Conservation (phyloP, 2,113 vertebrate species). For the Tyrannus savana region DNA sequence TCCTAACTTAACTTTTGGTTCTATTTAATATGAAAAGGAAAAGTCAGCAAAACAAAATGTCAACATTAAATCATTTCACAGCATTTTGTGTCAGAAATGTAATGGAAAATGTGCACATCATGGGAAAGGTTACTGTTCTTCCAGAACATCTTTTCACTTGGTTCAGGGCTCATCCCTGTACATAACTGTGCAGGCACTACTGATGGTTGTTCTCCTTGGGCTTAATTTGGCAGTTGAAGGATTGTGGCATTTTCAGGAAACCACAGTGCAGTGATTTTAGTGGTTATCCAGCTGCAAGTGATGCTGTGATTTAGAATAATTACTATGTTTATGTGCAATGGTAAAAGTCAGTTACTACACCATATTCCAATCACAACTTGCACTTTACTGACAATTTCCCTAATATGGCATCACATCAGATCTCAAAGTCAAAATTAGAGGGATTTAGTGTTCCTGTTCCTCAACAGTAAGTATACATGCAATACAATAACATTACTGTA, state of each 20-base stretch:
- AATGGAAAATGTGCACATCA: slow-evolving; percentile 89
- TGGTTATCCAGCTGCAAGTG: slow-evolving; percentile 73
- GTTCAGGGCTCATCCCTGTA: slow-evolving; percentile 74
- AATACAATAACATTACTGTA: neutral
- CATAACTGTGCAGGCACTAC: slow-evolving; percentile 62
- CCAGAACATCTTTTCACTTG: slow-evolving; percentile 79
- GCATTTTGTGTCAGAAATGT: slow-evolving; percentile 85
- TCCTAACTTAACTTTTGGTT: slow-evolving; percentile 74
- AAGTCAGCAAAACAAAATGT: slow-evolving; percentile 97
- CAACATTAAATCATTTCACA: slow-evolving; percentile 91
- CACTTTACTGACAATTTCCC: neutral
- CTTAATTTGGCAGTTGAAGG: slow-evolving; percentile 83
- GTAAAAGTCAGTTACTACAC: slow-evolving; percentile 70
- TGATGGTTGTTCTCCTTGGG: slow-evolving; percentile 62
- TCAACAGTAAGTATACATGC: neutral
- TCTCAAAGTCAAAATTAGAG: slow-evolving; percentile 18
- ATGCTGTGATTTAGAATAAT: slow-evolving; percentile 74
- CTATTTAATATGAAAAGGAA: slow-evolving; percentile 78
- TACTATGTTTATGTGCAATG: slow-evolving; percentile 71
- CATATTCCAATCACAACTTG: slow-evolving; percentile 58
- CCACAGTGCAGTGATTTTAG: slow-evolving; percentile 80
- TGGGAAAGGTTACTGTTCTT: slow-evolving; percentile 88
- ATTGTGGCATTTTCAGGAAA: slow-evolving; percentile 84
- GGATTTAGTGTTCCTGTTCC: neutral
- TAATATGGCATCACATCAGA: neutral